These are phyloP conservation scores for Orchesella cincta DNA, from an alignment of 1,140 invertebrate genomes.

Conservation along the genomic window DNA sequence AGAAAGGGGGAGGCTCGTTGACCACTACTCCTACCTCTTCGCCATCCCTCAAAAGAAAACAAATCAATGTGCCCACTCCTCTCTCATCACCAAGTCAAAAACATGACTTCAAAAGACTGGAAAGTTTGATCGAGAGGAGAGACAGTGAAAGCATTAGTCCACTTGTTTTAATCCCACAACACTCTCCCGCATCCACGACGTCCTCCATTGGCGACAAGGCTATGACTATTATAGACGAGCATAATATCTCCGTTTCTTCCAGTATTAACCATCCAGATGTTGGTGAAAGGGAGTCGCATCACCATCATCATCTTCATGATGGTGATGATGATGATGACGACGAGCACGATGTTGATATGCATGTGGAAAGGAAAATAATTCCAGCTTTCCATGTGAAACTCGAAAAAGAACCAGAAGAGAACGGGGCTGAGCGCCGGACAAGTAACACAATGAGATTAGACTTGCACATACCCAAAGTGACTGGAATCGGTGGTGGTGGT, in stretches of 20 bases:
- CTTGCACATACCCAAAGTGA: too few relatives aligned
- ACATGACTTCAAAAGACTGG: constrained; percentile 48
- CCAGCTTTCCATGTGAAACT: too few relatives aligned
- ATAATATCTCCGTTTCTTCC: too few relatives aligned
- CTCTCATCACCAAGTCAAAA: constrained; percentile 24
- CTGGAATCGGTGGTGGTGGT: too few relatives aligned
- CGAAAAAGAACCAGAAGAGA: too few relatives aligned
- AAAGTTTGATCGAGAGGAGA: constrained; percentile 48
- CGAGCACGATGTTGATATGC: neutral
- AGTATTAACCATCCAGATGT: too few relatives aligned
- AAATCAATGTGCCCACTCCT: neutral
- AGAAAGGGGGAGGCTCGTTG: neutral
- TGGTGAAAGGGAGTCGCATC: neutral
- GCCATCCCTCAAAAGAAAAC: neutral
- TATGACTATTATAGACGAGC: neutral
- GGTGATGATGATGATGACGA: neutral
- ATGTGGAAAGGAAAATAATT: constrained; percentile 14
- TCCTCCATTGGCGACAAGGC: neutral
- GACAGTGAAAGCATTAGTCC: constrained; percentile 38
- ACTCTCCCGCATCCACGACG: neutral
- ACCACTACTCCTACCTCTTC: neutral
- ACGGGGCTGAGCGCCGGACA: too few relatives aligned
- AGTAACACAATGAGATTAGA: too few relatives aligned
- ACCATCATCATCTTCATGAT: neutral
- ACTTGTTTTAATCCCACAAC: neutral